phyloP scores from a whole-genome alignment of 92 coral and sea anemone genomes.

The Umimayanthus kanabou region DNA sequence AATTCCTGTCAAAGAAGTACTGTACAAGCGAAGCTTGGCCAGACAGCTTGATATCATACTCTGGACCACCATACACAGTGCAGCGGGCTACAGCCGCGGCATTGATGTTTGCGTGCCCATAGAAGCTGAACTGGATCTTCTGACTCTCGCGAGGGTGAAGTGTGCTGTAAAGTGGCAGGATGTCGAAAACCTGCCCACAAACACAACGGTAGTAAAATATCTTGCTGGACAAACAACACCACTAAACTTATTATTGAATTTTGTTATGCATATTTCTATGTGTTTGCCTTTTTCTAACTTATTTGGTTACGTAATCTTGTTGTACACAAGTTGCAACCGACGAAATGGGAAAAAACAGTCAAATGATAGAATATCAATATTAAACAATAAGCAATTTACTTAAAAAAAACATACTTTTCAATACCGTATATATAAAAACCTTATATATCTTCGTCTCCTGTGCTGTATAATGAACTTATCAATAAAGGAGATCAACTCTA shows the following conservation, averaged over 20 bases:
- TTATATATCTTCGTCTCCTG: too few species aligned
- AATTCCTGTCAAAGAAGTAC: slow-evolving; percentile 83
- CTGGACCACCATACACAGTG: slow-evolving; percentile 94
- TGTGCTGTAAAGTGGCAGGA: slow-evolving; percentile 94
- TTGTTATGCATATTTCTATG: not conserved
- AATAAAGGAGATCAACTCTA: too few species aligned
- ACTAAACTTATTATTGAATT: not conserved
- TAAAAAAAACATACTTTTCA: too few species aligned
- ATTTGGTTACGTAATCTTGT: not conserved
- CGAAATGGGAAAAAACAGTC: too few species aligned
- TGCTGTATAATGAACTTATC: too few species aligned
- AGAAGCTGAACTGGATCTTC: slow-evolving; percentile 94
- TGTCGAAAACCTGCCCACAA: slow-evolving; percentile 85
- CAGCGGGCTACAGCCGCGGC: slow-evolving; percentile 94
- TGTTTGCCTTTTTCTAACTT: not conserved
- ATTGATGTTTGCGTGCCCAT: slow-evolving; percentile 94
- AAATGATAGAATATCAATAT: not conserved
- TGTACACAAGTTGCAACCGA: not conserved
- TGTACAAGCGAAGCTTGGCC: slow-evolving; percentile 98
- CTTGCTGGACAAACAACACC: not conserved
- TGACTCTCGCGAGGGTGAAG: slow-evolving; percentile 92
- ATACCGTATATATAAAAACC: too few species aligned
- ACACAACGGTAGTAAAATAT: not conserved
- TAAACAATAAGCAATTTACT: not conserved
- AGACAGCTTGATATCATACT: slow-evolving; percentile 77